Percentiles rank a stretch among this genome's conserved stretches.
phyloP scores from a whole-genome alignment of 2,797 vertebrate species.

The Lithobates pipiens region DNA sequence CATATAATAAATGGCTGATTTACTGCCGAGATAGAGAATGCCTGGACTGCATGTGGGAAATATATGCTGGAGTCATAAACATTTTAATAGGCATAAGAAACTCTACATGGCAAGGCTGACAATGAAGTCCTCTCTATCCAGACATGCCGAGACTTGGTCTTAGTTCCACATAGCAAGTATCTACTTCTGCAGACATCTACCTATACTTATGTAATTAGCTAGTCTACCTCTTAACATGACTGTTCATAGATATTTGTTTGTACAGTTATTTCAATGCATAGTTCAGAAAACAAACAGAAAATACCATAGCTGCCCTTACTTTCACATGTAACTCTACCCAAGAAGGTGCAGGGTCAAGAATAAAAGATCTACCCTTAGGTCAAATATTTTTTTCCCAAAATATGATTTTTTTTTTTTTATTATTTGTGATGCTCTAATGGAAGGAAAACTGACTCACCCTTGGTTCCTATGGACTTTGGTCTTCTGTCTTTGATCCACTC shows the following conservation, averaged over 20 bases:
- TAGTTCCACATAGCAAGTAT: not conserved
- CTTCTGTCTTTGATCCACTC: too few species aligned
- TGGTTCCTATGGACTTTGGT: too few species aligned
- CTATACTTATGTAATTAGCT: not conserved
- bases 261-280: not conserved
- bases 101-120: constrained; percentile 29
- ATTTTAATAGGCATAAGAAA: constrained; percentile 50
- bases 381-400: too few species aligned
- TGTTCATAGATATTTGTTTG: not conserved
- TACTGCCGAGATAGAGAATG: not conserved
- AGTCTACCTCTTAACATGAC: not conserved
- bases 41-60: constrained; percentile 23
- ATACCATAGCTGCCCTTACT: too few species aligned
- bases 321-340: too few species aligned
- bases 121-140: not conserved
- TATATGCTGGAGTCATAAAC: constrained; percentile 35
- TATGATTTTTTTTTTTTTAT: too few species aligned
- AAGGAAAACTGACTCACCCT: too few species aligned
- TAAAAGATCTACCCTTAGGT: too few species aligned
- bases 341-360: too few species aligned
- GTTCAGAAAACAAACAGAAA: not conserved
- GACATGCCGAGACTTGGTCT: constrained; percentile 33
- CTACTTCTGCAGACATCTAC: not conserved
- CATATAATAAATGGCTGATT: constrained; percentile 37
- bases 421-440: too few species aligned